Evolutionary conservation across 2,797 vertebrate species (phyloP).

Genomic region (Sylvia borin): DNA sequence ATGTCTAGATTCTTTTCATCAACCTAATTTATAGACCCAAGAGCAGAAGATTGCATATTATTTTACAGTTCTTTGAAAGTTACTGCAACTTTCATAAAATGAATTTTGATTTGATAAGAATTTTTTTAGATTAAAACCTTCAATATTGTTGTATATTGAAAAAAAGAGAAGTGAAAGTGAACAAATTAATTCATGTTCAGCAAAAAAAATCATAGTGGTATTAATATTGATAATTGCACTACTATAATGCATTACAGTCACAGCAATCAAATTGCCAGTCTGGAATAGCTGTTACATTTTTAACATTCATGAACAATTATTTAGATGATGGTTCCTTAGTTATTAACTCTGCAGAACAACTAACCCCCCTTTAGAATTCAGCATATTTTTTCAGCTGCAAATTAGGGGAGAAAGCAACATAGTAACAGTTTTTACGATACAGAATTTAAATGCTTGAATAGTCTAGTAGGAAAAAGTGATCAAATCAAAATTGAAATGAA

Average conservation of each 20-base stretch:
- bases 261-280: slow-evolving; percentile 1
- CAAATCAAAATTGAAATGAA: not conserved
- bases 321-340: not conserved
- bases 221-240: slow-evolving; percentile 18
- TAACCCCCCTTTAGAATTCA: not conserved
- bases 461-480: not conserved
- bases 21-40: not conserved
- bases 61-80: not conserved
- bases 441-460: not conserved
- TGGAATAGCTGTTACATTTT: slow-evolving; percentile 31
- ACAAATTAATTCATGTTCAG: slow-evolving; percentile 1
- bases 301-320: slow-evolving; percentile 7
- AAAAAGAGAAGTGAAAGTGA: not conserved
- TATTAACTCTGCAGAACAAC: not conserved
- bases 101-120: not conserved
- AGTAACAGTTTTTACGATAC: not conserved
- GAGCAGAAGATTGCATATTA: not conserved
- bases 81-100: not conserved
- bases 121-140: not conserved
- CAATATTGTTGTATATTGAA: not conserved
- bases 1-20: not conserved
- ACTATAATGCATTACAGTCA: not conserved
- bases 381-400: not conserved
- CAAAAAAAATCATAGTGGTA: not conserved
- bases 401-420: not conserved